Percentiles rank a stretch among this genome's conserved stretches.
These are phyloP conservation scores for Omphaloscelis lunosa DNA, from an alignment of 2,888 invertebrate species.

Conservation along the genomic window DNA sequence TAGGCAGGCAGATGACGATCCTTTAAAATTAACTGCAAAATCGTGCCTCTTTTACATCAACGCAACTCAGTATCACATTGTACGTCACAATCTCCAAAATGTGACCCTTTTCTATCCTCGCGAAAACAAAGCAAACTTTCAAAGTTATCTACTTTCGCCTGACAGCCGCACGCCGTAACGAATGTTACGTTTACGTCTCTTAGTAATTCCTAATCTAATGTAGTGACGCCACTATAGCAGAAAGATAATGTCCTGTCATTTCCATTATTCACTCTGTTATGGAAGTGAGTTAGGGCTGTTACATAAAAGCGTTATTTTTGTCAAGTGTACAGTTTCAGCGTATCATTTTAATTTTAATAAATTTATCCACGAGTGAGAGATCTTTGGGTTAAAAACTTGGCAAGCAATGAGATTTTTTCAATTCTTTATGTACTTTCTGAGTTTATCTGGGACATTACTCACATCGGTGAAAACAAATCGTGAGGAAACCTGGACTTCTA, in stretches of 20 bases:
- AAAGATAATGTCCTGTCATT: constrained; percentile 68
- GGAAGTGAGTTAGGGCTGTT: constrained; percentile 27
- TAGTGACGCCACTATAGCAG: constrained; percentile 58
- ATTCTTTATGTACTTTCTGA: too few species aligned
- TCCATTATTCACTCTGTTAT: constrained; percentile 59
- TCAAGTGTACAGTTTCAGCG: not conserved
- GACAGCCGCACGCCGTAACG: constrained; percentile 43
- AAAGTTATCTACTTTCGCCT: constrained; percentile 50
- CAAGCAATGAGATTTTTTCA: too few species aligned
- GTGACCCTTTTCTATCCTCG: constrained; percentile 20
- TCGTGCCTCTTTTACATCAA: not conserved
- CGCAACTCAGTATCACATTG: constrained; percentile 5
- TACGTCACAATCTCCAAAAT: not conserved
- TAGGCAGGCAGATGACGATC: too few species aligned
- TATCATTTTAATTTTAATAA: not conserved
- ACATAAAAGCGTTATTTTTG: constrained; percentile 3
- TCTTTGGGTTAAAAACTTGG: too few species aligned
- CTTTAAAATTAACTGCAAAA: not conserved
- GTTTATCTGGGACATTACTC: too few species aligned
- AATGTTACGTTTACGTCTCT: constrained; percentile 43
- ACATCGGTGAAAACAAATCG: too few species aligned
- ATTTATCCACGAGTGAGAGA: not conserved
- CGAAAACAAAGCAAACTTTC: constrained; percentile 49
- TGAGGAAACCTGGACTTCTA: too few species aligned
- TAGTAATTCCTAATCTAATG: constrained; percentile 60